A percentile compares a stretch with the other conserved stretches of the same genome.
Evolutionary conservation across 2,113 vertebrate species (phyloP).

Genomic region (Bambusicola thoracicus): DNA sequence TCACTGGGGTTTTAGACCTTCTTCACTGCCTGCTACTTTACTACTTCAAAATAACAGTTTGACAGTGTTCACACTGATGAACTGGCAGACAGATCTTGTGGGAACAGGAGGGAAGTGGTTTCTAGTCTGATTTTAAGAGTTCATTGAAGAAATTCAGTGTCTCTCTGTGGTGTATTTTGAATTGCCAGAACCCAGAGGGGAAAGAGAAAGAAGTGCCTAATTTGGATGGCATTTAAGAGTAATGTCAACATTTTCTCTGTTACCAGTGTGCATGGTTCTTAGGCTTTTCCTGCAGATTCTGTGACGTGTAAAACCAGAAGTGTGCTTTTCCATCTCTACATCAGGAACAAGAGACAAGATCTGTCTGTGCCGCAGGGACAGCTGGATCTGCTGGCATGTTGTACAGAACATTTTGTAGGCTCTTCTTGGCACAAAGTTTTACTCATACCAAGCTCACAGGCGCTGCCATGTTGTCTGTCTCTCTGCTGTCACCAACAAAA

Average conservation of each 20-base stretch:
- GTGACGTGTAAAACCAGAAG: neutral
- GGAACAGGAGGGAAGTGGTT: neutral
- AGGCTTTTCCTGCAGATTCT: neutral
- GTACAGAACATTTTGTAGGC: neutral
- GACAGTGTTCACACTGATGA: neutral
- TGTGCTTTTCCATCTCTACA: neutral
- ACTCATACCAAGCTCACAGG: neutral
- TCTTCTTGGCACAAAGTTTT: neutral
- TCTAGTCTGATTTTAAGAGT: neutral
- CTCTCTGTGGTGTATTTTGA: neutral
- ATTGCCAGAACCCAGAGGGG: neutral
- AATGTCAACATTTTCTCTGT: neutral
- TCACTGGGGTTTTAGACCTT: neutral
- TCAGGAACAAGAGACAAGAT: neutral
- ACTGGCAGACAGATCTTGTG: neutral
- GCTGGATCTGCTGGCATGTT: neutral
- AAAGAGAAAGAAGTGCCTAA: neutral
- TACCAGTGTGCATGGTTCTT: neutral
- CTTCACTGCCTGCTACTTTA: neutral
- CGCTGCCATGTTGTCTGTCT: neutral
- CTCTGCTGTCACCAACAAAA: neutral
- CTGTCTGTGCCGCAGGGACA: neutral
- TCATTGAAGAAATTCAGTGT: neutral
- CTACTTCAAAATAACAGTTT: slow-evolving; percentile 5
- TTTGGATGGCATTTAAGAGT: neutral